Base-by-base conservation (phyloP, 2,888 invertebrate species). In the Neuroscelio doddi region DNA sequence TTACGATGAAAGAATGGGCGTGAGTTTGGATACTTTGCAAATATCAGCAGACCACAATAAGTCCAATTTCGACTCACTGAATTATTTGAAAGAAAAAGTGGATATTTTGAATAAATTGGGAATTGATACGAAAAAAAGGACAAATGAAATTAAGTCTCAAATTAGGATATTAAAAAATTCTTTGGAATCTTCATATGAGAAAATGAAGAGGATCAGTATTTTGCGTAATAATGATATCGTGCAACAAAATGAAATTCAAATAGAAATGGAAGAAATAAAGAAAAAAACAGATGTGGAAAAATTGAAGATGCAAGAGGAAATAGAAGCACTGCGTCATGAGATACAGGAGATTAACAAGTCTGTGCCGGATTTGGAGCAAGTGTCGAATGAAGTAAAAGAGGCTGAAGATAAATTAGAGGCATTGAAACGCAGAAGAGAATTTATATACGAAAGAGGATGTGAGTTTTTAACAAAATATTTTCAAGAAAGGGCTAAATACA, bases 41-140 rank as follows among this genome's bases (percentile, higher is more conserved):
- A 21, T 52, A 24, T 44, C 52, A 9, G 36, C 34, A 26, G 34
- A 42, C 26, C n/a, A n/a, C n/a, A 12, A 39, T 3, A 30, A 44
- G 1, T 34, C 52, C n/a, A 10, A 21, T 26, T 26, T 44, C 10
- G 1, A 16, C 1, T 14, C 21, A 9, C 15, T 38, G 10, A 10
- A 9, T 0, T 15, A 9, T 5, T 12, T 50, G 27, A 8, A 50
- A n/a, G 17, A 50, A 17, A 27, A 27, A 16, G 27, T 29, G 5
- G 9, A n/a, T n/a, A 27, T n/a, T 1, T 29, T 50, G 10, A 38
- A 26, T 8, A 26, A 9, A 1, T 12, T 50, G n/a, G 39, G 3
- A 9, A 30, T 2, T 9, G 30, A 30, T 30, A 10, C 10, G 9
- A 30, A 30, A 9, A 30, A 30, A 30, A 10, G 10, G 30, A 30